Conservation (phyloP, 2,888 invertebrate species). For the Xestia c-nigrum region DNA sequence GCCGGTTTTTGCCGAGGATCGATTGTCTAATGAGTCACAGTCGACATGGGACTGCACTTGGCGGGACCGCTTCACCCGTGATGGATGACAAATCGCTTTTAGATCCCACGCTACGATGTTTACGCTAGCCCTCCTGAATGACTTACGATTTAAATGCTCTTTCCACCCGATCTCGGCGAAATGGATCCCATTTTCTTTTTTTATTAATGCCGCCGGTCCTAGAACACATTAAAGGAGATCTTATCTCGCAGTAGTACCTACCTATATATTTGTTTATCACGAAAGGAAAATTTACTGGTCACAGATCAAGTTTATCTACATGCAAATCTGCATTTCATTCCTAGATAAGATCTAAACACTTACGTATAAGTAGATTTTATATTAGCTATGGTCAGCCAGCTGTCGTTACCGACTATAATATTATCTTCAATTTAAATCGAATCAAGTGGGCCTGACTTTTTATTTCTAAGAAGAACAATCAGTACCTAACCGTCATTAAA, state of each 20-base stretch:
- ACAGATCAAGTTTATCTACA: conserved; percentile 49
- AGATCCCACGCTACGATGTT: conserved; percentile 79
- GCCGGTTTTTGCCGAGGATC: conserved; percentile 76
- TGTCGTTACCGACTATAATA: conserved; percentile 53
- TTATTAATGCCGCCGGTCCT: conserved; percentile 42
- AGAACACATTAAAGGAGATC: conserved; percentile 51
- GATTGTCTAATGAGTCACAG: conserved; percentile 88
- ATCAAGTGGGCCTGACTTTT: conserved; percentile 55
- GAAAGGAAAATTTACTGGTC: conserved; percentile 33
- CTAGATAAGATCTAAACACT: conserved; percentile 56
- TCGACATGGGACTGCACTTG: conserved; percentile 88
- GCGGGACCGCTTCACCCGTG: conserved; percentile 80
- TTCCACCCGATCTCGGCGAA: conserved; percentile 64
- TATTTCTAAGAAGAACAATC: conserved; percentile 67
- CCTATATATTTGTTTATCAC: conserved; percentile 39
- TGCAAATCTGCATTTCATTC: conserved; percentile 58
- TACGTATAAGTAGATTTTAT: conserved; percentile 54
- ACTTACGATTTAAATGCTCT: conserved; percentile 77
- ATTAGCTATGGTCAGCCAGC: conserved; percentile 49
- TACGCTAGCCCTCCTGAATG: conserved; percentile 76
- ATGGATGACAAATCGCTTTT: conserved; percentile 88
- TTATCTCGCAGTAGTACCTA: conserved; percentile 35
- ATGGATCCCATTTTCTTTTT: conserved; percentile 65
- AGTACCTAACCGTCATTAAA: conserved; percentile 64
- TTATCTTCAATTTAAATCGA: conserved; percentile 64